Evolutionary conservation across 2,888 invertebrate genomes (phyloP), one percentile per base, ranked within the genome.

Genomic region (Eupithecia exiguata): DNA sequence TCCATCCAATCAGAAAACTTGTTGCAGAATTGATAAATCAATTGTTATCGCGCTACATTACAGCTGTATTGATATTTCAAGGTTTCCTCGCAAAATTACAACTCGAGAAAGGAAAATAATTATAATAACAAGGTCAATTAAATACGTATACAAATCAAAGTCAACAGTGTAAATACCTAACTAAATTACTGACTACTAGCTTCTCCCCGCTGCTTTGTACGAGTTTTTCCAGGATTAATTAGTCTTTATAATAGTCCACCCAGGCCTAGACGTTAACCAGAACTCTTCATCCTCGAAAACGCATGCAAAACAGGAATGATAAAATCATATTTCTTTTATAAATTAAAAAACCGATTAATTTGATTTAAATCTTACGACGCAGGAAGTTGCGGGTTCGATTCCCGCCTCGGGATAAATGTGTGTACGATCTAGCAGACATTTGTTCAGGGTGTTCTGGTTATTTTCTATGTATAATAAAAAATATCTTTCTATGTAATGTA

Each of bases 21-120:
- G 58, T 58, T 25, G n/a, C 35, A 65, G n/a, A 21, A 36, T n/a
- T 21, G 53, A 70, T 68, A 75, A 67, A 63, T 67, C 70, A 75
- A 69, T 35, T 72, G 70, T 72, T 68, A 70, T 68, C 70, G 68
- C 53, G 18, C 36, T 68, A 38, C 36, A 65, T 49, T 43, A 53
- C 18, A 71, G 61, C 36, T 43, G 62, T 67, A 72, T 70, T 69
- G 61, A 66, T 70, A 68, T 66, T 49, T 71, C 76, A 73, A 76
- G 73, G 76, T 72, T 76, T 70, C 68, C 66, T 65, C 30, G 68
- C 61, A 71, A 72, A 74, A 71, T 68, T 67, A 70, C 66, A 65
- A 63, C 38, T 36, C 40, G 36, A 58, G 75, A 76, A 73, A 70
- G 69, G 67, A 71, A 72, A 71, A 49, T 69, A 73, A 70, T 62